Percentiles rank a stretch among this genome's conserved stretches.
These are phyloP conservation scores for Rostratula benghalensis DNA, from an alignment of 2,113 vertebrate species.

Conservation along the genomic window DNA sequence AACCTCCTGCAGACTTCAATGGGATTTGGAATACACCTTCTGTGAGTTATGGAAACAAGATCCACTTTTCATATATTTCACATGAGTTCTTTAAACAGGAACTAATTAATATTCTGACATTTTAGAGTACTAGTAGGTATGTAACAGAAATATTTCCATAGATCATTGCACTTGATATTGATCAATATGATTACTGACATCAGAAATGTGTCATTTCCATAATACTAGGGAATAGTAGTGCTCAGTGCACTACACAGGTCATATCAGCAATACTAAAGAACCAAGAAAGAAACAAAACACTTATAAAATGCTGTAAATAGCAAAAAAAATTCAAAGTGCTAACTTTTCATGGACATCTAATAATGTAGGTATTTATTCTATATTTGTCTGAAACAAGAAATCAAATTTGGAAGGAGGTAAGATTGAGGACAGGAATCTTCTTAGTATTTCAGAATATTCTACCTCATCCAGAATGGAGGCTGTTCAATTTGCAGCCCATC, in stretches of 20 bases:
- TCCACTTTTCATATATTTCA: not conserved
- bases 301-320: not conserved
- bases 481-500: not conserved
- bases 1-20: not conserved
- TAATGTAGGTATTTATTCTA: not conserved
- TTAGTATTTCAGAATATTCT: not conserved
- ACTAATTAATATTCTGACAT: constrained; percentile 25
- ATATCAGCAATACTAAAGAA: not conserved
- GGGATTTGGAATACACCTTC: not conserved
- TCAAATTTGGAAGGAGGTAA: not conserved
- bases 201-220: not conserved
- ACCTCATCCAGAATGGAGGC: not conserved
- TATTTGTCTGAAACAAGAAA: constrained; percentile 9
- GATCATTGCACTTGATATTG: not conserved
- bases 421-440: not conserved
- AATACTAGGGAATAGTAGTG: not conserved
- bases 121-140: not conserved
- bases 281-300: not conserved
- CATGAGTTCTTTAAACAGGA: not conserved
- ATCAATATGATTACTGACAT: not conserved
- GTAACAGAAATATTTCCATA: constrained; percentile 6
- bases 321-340: not conserved
- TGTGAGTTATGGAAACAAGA: not conserved
- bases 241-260: not conserved
- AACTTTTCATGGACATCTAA: not conserved